Evolutionary conservation across 2,113 vertebrate genomes (phyloP).

Genomic region (Malurus elegans): DNA sequence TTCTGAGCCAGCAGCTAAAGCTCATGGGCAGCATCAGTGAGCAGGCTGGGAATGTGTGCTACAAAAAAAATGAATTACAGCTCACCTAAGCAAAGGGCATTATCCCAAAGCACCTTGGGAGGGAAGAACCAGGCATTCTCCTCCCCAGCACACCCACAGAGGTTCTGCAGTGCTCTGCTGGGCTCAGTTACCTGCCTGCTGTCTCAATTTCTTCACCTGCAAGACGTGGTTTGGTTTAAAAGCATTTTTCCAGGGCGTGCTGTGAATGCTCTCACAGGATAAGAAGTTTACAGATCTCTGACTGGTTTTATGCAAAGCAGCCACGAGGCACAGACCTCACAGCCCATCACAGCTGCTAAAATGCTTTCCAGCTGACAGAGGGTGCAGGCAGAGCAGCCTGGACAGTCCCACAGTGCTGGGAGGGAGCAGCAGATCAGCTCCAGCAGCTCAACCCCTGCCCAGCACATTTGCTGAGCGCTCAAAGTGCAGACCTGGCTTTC

Average conservation of each 20-base stretch:
- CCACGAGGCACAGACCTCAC: rapidly evolving
- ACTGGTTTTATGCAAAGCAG: neutral
- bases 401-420: rapidly evolving
- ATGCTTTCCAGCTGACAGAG: neutral
- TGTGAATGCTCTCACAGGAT: neutral
- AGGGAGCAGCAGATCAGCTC: neutral
- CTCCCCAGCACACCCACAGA: rapidly evolving
- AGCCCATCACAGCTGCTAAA: neutral
- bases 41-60: neutral
- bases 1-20: neutral
- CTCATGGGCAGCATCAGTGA: neutral
- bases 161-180: neutral
- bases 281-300: neutral
- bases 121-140: neutral
- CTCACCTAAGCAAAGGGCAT: neutral
- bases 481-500: neutral
- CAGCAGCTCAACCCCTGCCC: neutral
- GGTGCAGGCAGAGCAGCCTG: neutral
- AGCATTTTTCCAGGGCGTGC: neutral
- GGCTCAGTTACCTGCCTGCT: neutral
- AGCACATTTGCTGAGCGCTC: neutral
- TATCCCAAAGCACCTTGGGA: neutral
- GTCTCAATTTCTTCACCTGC: neutral
- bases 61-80: neutral
- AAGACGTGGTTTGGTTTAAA: neutral